Evolutionary conservation across 2,113 vertebrate species (phyloP).

Genomic region (Nyctereutes procyonoides): DNA sequence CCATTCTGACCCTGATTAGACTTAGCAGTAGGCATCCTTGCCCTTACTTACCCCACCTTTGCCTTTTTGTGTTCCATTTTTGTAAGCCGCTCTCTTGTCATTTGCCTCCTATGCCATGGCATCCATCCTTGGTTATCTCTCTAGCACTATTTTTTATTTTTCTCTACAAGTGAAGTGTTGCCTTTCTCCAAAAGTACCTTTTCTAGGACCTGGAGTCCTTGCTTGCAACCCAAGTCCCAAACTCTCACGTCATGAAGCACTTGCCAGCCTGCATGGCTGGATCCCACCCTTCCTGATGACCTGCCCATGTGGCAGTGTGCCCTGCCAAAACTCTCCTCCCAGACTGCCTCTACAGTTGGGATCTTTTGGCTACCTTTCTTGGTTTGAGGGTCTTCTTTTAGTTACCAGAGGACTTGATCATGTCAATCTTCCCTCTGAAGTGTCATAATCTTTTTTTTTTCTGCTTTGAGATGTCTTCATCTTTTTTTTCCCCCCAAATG

Average conservation of each 20-base stretch:
- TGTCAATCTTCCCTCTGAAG: not conserved
- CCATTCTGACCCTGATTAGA: not conserved
- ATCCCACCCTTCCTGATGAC: not conserved
- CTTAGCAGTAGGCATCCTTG: not conserved
- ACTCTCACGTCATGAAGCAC: accelerated
- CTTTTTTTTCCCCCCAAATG: not conserved
- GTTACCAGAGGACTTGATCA: not conserved
- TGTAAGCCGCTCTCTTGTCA: not conserved
- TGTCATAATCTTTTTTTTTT: not conserved
- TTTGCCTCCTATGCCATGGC: not conserved
- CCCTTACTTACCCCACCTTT: not conserved
- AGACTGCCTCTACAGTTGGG: not conserved
- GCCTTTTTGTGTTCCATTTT: not conserved
- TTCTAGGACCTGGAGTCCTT: not conserved
- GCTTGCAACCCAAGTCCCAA: not conserved
- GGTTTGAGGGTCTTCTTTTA: not conserved
- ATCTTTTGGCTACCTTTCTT: not conserved
- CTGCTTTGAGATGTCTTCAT: not conserved
- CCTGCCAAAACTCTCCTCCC: not conserved
- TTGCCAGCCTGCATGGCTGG: not conserved
- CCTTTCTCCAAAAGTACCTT: not conserved
- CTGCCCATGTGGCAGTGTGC: accelerated
- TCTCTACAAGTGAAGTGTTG: not conserved
- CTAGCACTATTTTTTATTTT: not conserved
- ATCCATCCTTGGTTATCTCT: not conserved